A percentile compares a stretch with the other conserved stretches of the same genome.
phyloP scores from a whole-genome alignment of 2,797 vertebrate species.

The Luscinia megarhynchos region DNA sequence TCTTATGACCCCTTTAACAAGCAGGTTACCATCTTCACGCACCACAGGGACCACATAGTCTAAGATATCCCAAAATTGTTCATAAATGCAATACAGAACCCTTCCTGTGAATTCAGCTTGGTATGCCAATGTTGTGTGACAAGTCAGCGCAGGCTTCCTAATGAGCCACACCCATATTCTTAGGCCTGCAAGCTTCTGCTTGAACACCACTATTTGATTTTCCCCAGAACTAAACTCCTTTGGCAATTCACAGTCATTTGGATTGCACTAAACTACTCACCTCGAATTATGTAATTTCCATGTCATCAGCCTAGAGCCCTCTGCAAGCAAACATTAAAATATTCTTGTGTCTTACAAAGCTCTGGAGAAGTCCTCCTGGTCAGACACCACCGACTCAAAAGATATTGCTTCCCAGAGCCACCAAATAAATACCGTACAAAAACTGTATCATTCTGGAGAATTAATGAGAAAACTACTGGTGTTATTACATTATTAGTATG shows the following conservation, averaged over 20 bases:
- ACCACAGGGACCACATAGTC: background rate
- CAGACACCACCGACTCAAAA: background rate
- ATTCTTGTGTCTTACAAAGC: background rate
- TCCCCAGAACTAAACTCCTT: background rate
- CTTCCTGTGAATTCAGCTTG: background rate
- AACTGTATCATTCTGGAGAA: background rate
- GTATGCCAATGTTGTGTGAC: too few species aligned
- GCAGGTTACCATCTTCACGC: fast-evolving
- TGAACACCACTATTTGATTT: background rate
- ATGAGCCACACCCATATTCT: background rate
- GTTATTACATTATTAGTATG: fast-evolving
- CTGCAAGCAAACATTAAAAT: background rate
- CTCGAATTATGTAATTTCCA: background rate
- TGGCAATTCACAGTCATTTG: background rate
- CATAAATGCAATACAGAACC: background rate
- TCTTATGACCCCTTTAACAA: background rate
- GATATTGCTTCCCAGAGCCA: background rate
- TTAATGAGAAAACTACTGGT: background rate
- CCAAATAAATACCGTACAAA: background rate
- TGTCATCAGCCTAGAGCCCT: background rate
- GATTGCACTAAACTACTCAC: background rate
- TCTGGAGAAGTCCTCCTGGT: background rate
- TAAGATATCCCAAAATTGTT: background rate
- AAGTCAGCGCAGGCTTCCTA: background rate
- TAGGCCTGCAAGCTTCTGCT: background rate